Evolutionary conservation across 2,888 invertebrate species (phyloP), one percentile per base, ranked within the genome.

Genomic region (Tillus elongatus): DNA sequence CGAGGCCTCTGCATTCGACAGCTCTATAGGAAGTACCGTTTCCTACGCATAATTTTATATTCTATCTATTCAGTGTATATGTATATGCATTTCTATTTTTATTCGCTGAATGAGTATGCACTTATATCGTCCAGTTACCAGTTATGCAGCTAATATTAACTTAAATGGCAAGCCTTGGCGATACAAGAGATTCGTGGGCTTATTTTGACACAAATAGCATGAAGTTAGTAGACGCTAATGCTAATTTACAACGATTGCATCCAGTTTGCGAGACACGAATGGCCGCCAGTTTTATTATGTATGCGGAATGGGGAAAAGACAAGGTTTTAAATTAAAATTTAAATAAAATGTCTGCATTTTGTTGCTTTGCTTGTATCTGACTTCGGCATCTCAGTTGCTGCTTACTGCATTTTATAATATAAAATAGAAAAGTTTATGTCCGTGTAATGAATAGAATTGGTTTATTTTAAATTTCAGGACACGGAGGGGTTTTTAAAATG

Each of bases 161-260:
- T 33, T 8, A 19, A 33, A 4, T 19, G 30, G 36, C 34, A 30
- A 8, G n/a, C n/a, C n/a, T n/a, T n/a, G 11, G 34, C 34, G 13
- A 28, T 4, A 32, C 16, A 36, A 33, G 32, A 33, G 40, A 40
- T 50, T n/a, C 59, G 61, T 62, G 59, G 61, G 61, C 52, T 61
- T 58, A 58, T 57, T 56, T 57, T 59, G 62, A 64, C 63, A 60
- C 61, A 62, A 63, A 62, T 61, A 60, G 58, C 63, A 58, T 57
- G 52, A 58, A 60, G 60, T 62, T 60, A 61, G 61, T 58, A 52
- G 62, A 64, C 61, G 59, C 60, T 64, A 63, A 64, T 63, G 61
- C 63, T 61, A 62, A 64, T 64, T 64, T 64, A 64, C 61, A 62
- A 53, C 61, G 61, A 62, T 62, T 63, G 61, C 59, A 60, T 60